Evolutionary conservation across 30 jellyfish, hydroid and myxozoan species (phyloP).

Genomic region (Aurelia coerulea): DNA sequence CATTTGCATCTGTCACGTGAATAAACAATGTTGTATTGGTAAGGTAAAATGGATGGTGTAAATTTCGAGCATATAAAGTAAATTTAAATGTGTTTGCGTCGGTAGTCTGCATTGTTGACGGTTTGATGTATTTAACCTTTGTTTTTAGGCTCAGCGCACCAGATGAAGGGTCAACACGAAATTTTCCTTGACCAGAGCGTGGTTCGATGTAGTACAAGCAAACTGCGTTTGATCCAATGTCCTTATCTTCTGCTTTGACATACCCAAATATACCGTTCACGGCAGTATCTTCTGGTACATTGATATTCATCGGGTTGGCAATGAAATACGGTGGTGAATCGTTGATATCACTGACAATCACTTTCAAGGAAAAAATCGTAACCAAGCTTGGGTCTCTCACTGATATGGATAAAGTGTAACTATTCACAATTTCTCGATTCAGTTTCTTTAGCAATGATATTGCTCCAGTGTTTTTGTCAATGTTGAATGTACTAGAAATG

Average conservation of each 20-base stretch:
- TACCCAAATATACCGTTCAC: slow-evolving; percentile 31
- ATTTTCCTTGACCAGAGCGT: slow-evolving; percentile 40
- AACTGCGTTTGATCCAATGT: slow-evolving; percentile 29
- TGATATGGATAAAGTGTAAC: slow-evolving; percentile 30
- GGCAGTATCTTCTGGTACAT: slow-evolving; percentile 56
- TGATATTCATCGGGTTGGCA: not conserved
- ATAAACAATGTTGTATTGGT: slow-evolving; percentile 27
- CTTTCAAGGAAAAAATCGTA: slow-evolving; percentile 25
- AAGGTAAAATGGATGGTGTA: slow-evolving; percentile 40
- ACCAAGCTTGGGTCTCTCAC: slow-evolving; percentile 49
- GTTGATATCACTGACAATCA: slow-evolving; percentile 55
- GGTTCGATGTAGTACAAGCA: slow-evolving; percentile 58
- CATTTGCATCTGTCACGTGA: slow-evolving; percentile 67
- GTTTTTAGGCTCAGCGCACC: slow-evolving; percentile 56
- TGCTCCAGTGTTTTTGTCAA: slow-evolving; percentile 49
- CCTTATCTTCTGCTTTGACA: slow-evolving; percentile 50
- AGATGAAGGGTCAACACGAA: slow-evolving; percentile 27
- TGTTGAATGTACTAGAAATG: slow-evolving; percentile 21
- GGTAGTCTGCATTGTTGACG: not conserved
- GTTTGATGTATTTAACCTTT: slow-evolving; percentile 22
- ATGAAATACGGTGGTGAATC: slow-evolving; percentile 77
- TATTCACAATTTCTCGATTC: slow-evolving; percentile 40
- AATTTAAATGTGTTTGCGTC: slow-evolving; percentile 16
- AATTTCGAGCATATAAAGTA: slow-evolving; percentile 47
- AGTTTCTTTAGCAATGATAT: slow-evolving; percentile 28